A percentile compares a stretch with the other conserved stretches of the same genome.
These are phyloP conservation scores for Henricia sp. DNA, from an alignment of 53 echinoderm and acorn worm genomes.

Conservation along the genomic window DNA sequence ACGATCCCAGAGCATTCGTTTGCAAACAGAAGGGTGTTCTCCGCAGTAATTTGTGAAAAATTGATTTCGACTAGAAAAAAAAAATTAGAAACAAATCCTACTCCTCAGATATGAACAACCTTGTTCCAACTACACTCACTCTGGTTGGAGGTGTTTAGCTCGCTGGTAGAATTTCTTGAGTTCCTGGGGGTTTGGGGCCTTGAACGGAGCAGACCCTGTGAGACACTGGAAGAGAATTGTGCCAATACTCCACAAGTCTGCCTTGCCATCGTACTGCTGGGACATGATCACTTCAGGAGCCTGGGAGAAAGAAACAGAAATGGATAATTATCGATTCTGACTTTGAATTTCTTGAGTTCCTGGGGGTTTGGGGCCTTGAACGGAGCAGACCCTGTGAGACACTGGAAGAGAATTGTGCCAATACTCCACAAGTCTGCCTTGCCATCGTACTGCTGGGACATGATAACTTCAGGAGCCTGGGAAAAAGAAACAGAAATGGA, in stretches of 20 bases:
- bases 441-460: constrained; percentile 96
- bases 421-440: constrained; percentile 99
- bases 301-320: constrained; percentile 25
- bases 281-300: constrained; percentile 99
- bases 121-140: constrained; percentile 66
- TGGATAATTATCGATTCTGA: background rate
- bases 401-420: constrained; percentile 97
- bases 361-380: constrained; percentile 95
- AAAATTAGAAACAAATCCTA: no score
- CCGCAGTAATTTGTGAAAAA: no score
- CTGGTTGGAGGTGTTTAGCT: constrained; percentile 77
- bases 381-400: constrained; percentile 91
- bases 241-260: constrained; percentile 98
- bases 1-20: no score
- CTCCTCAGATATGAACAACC: no score
- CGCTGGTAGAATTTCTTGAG: constrained; percentile 92
- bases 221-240: constrained; percentile 98
- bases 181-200: constrained; percentile 91
- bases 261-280: constrained; percentile 96
- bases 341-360: constrained; percentile 82
- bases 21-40: no score
- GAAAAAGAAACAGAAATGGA: background rate
- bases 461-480: constrained; percentile 55
- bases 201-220: constrained; percentile 92
- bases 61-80: no score